Conservation (phyloP, 2,113 vertebrate species). For the Halichoeres trimaculatus region DNA sequence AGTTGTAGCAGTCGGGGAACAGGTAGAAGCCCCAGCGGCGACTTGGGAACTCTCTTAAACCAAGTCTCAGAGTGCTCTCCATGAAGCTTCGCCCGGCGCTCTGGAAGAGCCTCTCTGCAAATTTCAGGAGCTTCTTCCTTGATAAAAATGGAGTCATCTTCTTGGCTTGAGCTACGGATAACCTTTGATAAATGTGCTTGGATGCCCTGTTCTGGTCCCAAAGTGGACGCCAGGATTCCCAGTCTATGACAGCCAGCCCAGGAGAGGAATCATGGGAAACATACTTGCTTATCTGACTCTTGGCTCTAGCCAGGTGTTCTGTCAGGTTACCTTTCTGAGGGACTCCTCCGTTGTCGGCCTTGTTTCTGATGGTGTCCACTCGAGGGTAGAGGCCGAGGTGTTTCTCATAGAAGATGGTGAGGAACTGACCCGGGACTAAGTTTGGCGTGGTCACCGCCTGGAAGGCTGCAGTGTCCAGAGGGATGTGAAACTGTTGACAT, state of each 20-base stretch:
- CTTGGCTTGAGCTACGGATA: slow-evolving; percentile 67
- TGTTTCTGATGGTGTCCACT: slow-evolving; percentile 66
- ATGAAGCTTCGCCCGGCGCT: slow-evolving; percentile 68
- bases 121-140: slow-evolving; percentile 2
- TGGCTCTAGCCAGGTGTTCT: slow-evolving; percentile 82
- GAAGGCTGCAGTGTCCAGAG: slow-evolving; percentile 84
- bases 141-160: slow-evolving; percentile 52
- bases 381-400: slow-evolving; percentile 91
- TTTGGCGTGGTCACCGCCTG: slow-evolving; percentile 83
- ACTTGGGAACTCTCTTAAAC: slow-evolving; percentile 79
- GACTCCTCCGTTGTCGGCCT: slow-evolving; percentile 79
- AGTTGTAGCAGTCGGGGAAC: slow-evolving; percentile 95
- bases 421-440: slow-evolving; percentile 77
- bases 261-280: slow-evolving; percentile 77
- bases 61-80: slow-evolving; percentile 75
- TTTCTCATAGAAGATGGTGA: slow-evolving; percentile 89
- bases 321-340: slow-evolving; percentile 84
- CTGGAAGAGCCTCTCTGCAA: slow-evolving; percentile 77
- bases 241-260: slow-evolving; percentile 92
- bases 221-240: slow-evolving; percentile 92
- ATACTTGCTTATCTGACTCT: slow-evolving; percentile 80
- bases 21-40: slow-evolving; percentile 95
- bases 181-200: slow-evolving; percentile 84
- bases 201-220: slow-evolving; percentile 89
- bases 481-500: slow-evolving; percentile 77